phyloP scores from a whole-genome alignment of 2,797 vertebrate species.

The Meriones psammophilus region DNA sequence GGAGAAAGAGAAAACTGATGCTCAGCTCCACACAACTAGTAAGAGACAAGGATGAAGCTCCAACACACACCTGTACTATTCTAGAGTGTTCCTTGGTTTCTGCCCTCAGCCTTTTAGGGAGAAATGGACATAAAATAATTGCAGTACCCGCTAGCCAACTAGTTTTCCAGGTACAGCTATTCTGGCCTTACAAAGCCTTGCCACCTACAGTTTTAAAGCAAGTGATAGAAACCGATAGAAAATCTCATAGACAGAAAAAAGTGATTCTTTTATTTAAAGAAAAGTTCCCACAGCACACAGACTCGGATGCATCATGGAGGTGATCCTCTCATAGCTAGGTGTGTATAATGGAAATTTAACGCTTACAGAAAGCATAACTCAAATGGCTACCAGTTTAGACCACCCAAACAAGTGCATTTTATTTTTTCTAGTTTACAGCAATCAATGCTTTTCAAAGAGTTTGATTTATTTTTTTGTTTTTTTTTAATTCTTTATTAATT shows the following conservation, averaged over 20 bases:
- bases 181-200: neutral
- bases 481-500: too few relatives aligned
- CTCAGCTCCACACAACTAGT: neutral
- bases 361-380: neutral
- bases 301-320: neutral
- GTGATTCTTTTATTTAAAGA: neutral
- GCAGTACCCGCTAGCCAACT: neutral
- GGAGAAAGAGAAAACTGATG: constrained; percentile 4
- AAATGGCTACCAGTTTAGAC: neutral
- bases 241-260: neutral
- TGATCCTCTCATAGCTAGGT: neutral
- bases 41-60: neutral
- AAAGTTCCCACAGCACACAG: neutral
- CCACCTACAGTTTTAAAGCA: neutral
- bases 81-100: neutral
- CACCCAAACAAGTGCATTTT: neutral
- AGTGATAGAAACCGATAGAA: neutral
- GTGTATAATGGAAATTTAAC: constrained; percentile 12
- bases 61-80: neutral
- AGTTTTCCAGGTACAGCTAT: neutral
- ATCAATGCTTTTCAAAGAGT: neutral
- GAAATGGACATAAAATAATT: neutral
- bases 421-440: constrained; percentile 29
- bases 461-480: neutral
- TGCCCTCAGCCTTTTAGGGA: neutral